A percentile compares a stretch with the other conserved stretches of the same genome.
phyloP scores from a whole-genome alignment of 2,797 vertebrate species.

The Psittacula echo region DNA sequence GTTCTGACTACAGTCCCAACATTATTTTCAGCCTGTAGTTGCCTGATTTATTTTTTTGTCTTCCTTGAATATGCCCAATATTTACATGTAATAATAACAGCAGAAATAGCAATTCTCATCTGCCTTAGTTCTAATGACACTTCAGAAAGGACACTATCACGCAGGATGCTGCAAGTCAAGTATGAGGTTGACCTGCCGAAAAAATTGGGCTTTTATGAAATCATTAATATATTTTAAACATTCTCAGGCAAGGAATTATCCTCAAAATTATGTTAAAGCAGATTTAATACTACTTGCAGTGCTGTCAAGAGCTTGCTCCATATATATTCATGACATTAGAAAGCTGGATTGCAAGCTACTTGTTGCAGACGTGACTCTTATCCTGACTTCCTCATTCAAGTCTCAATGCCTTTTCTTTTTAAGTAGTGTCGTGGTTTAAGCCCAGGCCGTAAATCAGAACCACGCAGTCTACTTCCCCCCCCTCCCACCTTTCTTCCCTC shows the following conservation, averaged over 20 bases:
- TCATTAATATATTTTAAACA: not conserved
- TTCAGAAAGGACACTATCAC: not conserved
- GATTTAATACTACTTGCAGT: not conserved
- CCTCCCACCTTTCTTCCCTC: too few species aligned
- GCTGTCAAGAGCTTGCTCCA: not conserved
- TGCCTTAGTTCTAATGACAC: not conserved
- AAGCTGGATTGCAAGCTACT: not conserved
- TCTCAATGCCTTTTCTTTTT: not conserved
- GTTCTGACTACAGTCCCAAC: not conserved
- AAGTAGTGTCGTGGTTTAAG: not conserved
- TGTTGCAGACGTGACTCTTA: not conserved
- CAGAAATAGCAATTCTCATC: not conserved
- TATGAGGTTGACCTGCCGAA: not conserved
- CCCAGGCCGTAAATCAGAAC: too few species aligned
- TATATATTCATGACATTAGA: fast-evolving
- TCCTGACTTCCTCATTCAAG: not conserved
- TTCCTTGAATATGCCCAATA: not conserved
- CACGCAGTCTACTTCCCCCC: too few species aligned
- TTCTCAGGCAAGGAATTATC: not conserved
- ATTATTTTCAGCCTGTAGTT: not conserved
- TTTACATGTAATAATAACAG: not conserved
- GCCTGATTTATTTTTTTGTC: not conserved
- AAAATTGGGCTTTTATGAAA: fast-evolving
- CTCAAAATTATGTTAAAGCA: not conserved
- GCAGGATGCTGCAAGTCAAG: not conserved